Conservation (phyloP, 2,113 vertebrate species). For the Perccottus glenii region DNA sequence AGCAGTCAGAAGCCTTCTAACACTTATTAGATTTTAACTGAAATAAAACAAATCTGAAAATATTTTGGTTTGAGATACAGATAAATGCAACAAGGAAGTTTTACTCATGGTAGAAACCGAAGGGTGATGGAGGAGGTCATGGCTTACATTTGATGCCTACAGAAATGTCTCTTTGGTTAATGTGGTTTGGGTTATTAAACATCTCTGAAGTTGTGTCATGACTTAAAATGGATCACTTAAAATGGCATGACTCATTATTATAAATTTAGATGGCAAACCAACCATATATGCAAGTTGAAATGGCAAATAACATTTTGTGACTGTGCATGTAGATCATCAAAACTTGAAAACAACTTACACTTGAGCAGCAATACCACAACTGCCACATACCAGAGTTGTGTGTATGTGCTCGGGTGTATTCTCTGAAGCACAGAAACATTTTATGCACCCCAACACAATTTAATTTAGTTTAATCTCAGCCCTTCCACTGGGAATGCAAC, state of each 20-base stretch:
- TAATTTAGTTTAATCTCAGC: conserved; percentile 83
- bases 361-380: neutral
- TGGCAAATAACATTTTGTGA: neutral
- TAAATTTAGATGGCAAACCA: neutral
- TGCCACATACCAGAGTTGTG: conserved; percentile 12
- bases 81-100: neutral
- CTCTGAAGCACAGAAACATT: conserved; percentile 60
- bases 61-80: neutral
- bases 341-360: neutral
- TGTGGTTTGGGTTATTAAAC: neutral
- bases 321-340: neutral
- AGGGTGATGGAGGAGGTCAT: neutral
- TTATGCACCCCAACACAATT: conserved; percentile 79
- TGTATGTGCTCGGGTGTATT: conserved; percentile 8
- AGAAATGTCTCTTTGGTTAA: neutral
- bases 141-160: no score
- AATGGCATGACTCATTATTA: neutral
- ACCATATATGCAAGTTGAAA: neutral
- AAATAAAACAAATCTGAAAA: neutral
- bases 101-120: neutral
- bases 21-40: neutral
- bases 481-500: conserved; percentile 75
- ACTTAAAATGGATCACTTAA: neutral
- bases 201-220: neutral
- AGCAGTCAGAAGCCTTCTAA: neutral